These are phyloP conservation scores for Echiichthys vipera DNA, from an alignment of 2,797 vertebrate genomes.

Conservation along the genomic window DNA sequence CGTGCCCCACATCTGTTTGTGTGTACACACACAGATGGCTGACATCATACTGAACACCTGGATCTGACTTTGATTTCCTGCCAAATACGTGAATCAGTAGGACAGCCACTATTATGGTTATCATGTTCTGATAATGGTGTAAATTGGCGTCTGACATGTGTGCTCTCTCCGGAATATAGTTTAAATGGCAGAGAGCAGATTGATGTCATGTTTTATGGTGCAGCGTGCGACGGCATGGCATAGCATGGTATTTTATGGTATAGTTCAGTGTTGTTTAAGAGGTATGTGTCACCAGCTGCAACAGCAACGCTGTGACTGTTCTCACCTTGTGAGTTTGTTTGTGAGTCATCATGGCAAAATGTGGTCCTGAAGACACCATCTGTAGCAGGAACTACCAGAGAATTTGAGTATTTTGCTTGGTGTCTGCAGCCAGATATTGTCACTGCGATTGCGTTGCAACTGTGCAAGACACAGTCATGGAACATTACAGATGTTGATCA, in stretches of 20 bases:
- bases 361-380: no score
- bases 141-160: conserved; percentile 56
- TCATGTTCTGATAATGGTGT: conserved; percentile 72
- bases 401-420: no score
- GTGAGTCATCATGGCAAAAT: no score
- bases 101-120: conserved; percentile 70
- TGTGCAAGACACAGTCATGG: no score
- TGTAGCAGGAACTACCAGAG: no score
- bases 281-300: no score
- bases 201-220: conserved; percentile 23
- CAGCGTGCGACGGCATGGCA: not conserved
- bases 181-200: conserved; percentile 37
- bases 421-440: no score
- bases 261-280: not conserved
- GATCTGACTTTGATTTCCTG: conserved; percentile 80
- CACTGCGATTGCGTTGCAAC: no score
- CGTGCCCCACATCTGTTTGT: conserved; percentile 77
- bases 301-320: no score
- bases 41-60: conserved; percentile 80
- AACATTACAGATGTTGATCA: no score
- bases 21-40: conserved; percentile 76
- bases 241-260: not conserved
- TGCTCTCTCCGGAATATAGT: conserved; percentile 50
- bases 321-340: no score
- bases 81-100: conserved; percentile 78